These are phyloP conservation scores for Pontoporia blainvillei DNA, from an alignment of 2,113 vertebrate genomes.

Conservation along the genomic window DNA sequence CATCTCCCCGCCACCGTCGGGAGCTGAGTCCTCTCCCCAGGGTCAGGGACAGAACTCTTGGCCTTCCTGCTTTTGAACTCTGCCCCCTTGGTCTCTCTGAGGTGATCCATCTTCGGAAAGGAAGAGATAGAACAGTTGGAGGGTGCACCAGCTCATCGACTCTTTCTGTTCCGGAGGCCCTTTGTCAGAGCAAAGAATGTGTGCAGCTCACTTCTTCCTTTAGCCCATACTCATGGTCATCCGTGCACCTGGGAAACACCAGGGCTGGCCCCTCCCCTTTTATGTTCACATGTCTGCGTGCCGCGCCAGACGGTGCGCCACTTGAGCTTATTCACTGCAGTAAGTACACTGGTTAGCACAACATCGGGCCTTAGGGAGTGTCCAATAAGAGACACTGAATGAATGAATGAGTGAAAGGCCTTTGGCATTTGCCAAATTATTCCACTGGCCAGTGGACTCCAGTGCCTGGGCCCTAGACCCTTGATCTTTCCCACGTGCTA, in stretches of 20 bases:
- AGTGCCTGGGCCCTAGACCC: neutral
- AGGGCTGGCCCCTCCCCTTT: rapidly evolving
- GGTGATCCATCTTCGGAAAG: neutral
- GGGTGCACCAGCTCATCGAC: neutral
- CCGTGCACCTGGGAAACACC: rapidly evolving
- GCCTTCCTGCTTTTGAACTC: neutral
- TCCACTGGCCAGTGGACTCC: neutral
- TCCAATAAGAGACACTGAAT: neutral
- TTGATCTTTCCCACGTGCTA: neutral
- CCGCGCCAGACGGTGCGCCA: neutral
- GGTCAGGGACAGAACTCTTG: neutral
- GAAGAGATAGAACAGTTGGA: neutral
- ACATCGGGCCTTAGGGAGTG: neutral
- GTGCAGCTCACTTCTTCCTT: neutral
- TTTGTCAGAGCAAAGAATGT: neutral
- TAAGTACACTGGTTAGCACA: neutral
- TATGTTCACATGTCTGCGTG: neutral
- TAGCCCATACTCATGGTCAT: neutral
- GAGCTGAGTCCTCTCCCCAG: neutral
- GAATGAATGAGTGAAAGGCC: neutral
- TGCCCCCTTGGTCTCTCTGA: neutral
- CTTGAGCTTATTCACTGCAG: neutral
- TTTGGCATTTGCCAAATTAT: rapidly evolving
- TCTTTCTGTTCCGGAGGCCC: neutral
- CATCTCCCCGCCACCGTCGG: too few species aligned